Evolutionary conservation across 1,140 invertebrate genomes (phyloP), one percentile per base, ranked within the genome.

Genomic region (Rhynchophorus ferrugineus): DNA sequence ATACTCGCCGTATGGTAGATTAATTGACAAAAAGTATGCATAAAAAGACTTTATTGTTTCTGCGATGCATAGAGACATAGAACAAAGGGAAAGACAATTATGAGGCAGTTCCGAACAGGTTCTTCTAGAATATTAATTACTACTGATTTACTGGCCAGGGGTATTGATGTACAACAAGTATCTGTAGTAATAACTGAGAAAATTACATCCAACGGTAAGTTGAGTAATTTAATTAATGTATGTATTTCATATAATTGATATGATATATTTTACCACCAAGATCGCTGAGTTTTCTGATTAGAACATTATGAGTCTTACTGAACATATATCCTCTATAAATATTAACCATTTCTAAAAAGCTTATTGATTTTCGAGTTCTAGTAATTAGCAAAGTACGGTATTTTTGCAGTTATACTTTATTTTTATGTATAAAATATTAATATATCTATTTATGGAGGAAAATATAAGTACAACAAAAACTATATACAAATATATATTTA

Each of bases 1-100:
- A 99, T 75, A 99, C 95, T 21, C 83, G 95, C 63, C 92, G 95
- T 74, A 99, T 98, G 83, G 80, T 80, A 82, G 95, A 99, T 69
- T 95, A 91, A 86, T 78, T 99, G 6, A 97, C 94, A 13, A 87
- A 95, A 60, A 90, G 85, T 59, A 97, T 99, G 95, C 85, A 87
- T 54, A 76, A 44, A 82, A 90, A 61, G 92, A 98, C 66, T 98
- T 98, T 71, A 99, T 96, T 17, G 96, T 99, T 13, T 98, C 95
- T 11, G 92, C 93, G 49, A 96, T 99, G 93, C 97, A 99, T 70
- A 95, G 95, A 59, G 96, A 99, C 65, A 98, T 99, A 95, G 93
- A 98, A 61, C 97, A 99, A 72, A 85, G 86, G 60, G 94, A 98
- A 67, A 84, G 97, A 80, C 95, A 7, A 98, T 98, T 72, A 98